Evolutionary conservation across 2,113 vertebrate species (phyloP), one percentile per base, ranked within the genome.

Genomic region (Pavo muticus): DNA sequence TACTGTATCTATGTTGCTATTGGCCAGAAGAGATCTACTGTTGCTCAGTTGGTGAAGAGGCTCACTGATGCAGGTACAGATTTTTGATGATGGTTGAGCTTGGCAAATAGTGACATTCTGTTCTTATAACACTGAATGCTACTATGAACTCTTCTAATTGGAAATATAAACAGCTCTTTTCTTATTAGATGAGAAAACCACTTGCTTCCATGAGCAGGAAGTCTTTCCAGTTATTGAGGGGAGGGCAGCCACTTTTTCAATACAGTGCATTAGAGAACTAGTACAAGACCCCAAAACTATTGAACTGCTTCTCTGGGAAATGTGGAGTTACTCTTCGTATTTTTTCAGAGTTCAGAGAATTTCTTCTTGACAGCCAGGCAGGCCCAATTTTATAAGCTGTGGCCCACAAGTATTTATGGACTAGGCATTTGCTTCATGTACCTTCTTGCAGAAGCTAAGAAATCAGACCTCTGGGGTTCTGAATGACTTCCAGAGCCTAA

Each of bases 1-100:
- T 99, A 99, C 97, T 99, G 99, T 87, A 99, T 99, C 96, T 99
- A 99, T 6, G 99, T 99, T 23, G 99, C 99, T 84, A 99, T 99
- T 56, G 99, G 99, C n/a, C 99, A 99, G 97, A 99, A 99, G 97
- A 98, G 99, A 52, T 99, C 99, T 82, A 99, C 99, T 5, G 99
- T 99, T 93, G 99, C 99, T 85, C 99, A 99, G 97, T 97, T 99
- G 96, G 99, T 99, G 42, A 99, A 99, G 98, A 99, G 99, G 96
- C 98, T 99, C 10, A 99, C 99, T 54, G 98, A 99, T 69, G 97
- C 99, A 60, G 98, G 98, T 98, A 97, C 14, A 10, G 48, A 42
- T 73, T 59, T 24, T 44, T 64, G 50, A 2, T 75, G 37, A 2
- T 27, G 10, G 8, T 13, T 81, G 9, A 77, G n/a, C 24, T 23